Conservation (phyloP, 1,140 invertebrate species). For the Drosophila triauraria region DNA sequence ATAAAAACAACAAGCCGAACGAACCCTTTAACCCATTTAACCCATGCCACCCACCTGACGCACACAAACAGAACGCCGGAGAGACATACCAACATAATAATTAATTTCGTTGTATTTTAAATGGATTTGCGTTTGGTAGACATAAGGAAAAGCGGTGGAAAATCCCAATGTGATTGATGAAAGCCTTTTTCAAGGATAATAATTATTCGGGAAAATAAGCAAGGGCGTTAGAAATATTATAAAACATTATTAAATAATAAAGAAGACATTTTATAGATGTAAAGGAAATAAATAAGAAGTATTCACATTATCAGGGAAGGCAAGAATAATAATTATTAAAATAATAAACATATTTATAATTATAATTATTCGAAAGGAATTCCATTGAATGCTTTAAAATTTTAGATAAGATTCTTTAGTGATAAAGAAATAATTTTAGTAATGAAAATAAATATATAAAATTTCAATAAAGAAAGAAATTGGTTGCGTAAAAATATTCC, state of each 20-base stretch:
- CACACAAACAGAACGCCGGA: conserved; percentile 11
- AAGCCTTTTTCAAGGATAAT: conserved; percentile 12
- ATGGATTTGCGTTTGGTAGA: conserved; percentile 69
- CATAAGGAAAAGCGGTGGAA: conserved; percentile 52
- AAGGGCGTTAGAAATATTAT: not conserved
- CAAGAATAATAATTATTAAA: no score
- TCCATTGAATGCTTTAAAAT: no score
- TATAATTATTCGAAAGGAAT: no score
- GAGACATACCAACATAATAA: conserved; percentile 60
- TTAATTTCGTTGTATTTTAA: conserved; percentile 81
- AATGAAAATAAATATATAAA: not conserved
- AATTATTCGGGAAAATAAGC: not conserved
- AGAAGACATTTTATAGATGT: no score
- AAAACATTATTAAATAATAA: not conserved
- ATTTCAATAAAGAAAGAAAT: not conserved
- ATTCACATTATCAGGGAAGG: no score
- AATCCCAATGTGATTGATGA: conserved; percentile 65
- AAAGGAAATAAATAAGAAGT: not conserved
- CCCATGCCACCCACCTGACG: conserved; percentile 24
- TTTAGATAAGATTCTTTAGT: not conserved
- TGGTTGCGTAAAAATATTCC: fast-evolving
- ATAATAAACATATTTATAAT: no score
- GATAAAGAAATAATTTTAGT: not conserved
- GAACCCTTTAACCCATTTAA: conserved; percentile 41
- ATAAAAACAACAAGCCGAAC: conserved; percentile 36